phyloP scores from a whole-genome alignment of 2,113 vertebrate species.

The Phrynosoma blainvillii region DNA sequence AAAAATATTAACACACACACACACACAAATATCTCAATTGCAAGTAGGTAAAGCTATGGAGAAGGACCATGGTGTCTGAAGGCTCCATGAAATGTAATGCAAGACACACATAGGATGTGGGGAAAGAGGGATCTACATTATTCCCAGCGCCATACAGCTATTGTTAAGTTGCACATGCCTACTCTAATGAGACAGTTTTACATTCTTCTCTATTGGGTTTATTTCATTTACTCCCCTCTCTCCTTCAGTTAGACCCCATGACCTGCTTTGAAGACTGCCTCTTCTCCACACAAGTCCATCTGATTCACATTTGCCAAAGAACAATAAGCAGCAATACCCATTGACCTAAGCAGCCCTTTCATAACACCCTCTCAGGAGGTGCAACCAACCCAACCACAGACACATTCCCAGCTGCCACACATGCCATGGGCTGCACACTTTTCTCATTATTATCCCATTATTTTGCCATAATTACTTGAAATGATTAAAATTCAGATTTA shows the following conservation, averaged over 20 bases:
- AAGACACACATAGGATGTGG: neutral
- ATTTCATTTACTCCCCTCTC: neutral
- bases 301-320: slow-evolving; percentile 31
- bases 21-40: too few relatives aligned
- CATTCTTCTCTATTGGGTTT: neutral
- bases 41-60: neutral
- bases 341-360: slow-evolving; percentile 50
- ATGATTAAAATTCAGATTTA: slow-evolving; percentile 52
- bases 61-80: too few relatives aligned
- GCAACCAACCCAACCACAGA: slow-evolving; percentile 14
- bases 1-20: too few relatives aligned
- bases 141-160: neutral
- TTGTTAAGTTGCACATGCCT: slow-evolving; percentile 2
- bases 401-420: neutral
- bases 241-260: slow-evolving; percentile 27
- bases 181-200: neutral
- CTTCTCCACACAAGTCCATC: slow-evolving; percentile 37
- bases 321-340: slow-evolving; percentile 27
- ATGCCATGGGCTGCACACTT: slow-evolving; percentile 47
- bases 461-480: slow-evolving; percentile 60
- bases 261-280: slow-evolving; percentile 23
- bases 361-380: slow-evolving; percentile 45
- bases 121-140: neutral
- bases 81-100: neutral
- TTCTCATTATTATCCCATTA: slow-evolving; percentile 57